These are phyloP conservation scores for Tipula confusa DNA, from an alignment of 2,888 invertebrate genomes.

Conservation along the genomic window DNA sequence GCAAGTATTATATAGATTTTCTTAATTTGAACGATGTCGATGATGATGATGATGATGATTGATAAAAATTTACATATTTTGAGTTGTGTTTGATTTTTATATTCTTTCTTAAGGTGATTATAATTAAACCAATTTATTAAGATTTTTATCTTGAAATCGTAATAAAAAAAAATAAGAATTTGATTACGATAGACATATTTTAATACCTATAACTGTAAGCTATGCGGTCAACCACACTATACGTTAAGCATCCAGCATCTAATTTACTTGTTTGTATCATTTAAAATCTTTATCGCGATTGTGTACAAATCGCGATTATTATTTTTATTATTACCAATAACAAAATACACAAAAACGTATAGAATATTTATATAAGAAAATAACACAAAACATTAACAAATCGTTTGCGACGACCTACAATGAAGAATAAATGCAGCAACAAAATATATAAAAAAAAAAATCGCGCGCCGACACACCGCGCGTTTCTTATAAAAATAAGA, in stretches of 20 bases:
- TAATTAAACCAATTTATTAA: slow-evolving; percentile 25
- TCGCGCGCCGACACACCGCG: slow-evolving; percentile 6
- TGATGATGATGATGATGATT: not conserved
- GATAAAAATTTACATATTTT: slow-evolving; percentile 25
- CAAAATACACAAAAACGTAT: not conserved
- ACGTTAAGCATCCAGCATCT: not conserved
- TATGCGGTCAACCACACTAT: not conserved
- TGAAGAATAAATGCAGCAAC: slow-evolving; percentile 20
- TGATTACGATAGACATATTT: not conserved
- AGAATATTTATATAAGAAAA: not conserved
- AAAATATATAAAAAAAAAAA: not conserved
- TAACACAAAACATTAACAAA: slow-evolving; percentile 21
- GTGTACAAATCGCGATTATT: not conserved
- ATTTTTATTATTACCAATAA: not conserved
- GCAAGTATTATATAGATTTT: not conserved
- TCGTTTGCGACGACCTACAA: slow-evolving; percentile 12
- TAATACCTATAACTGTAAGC: not conserved
- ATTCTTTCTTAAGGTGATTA: not conserved
- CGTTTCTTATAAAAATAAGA: not conserved
- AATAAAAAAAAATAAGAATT: not conserved
- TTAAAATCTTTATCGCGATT: not conserved
- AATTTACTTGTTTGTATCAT: slow-evolving; percentile 14
- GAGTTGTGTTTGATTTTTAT: not conserved
- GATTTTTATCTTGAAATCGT: not conserved
- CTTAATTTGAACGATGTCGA: not conserved